Evolutionary conservation across 2,113 vertebrate genomes (phyloP).

Genomic region (Mesembrinibis cayennensis): DNA sequence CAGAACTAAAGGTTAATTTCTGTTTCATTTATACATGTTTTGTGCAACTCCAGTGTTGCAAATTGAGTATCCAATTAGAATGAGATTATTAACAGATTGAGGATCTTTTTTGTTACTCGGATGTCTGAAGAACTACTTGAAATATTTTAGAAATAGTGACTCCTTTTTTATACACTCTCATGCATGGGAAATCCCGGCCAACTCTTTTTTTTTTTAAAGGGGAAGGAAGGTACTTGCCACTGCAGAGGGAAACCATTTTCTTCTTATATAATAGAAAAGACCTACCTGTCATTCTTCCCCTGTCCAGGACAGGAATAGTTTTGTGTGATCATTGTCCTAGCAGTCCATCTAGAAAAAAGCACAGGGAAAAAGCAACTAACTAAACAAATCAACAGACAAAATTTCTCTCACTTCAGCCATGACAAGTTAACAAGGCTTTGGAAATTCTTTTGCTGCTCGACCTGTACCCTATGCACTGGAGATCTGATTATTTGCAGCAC

Average conservation of each 20-base stretch:
- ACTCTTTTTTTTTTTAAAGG: background rate
- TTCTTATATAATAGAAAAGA: background rate
- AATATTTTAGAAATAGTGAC: background rate
- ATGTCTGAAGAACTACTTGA: slow-evolving; percentile 36
- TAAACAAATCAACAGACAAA: background rate
- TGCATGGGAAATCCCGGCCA: background rate
- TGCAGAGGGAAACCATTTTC: background rate
- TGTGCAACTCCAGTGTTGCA: slow-evolving; percentile 57
- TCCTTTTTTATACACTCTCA: background rate
- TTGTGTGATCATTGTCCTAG: background rate
- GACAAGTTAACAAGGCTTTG: background rate
- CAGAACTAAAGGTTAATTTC: slow-evolving; percentile 75
- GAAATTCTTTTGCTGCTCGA: background rate
- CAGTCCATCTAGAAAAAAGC: background rate
- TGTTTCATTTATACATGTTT: slow-evolving; percentile 61
- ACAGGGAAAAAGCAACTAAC: background rate
- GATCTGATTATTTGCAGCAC: background rate
- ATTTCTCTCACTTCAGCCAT: background rate
- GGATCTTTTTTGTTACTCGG: slow-evolving; percentile 51
- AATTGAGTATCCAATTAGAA: slow-evolving; percentile 66
- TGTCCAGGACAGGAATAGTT: background rate
- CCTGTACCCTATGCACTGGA: background rate
- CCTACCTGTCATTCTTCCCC: background rate
- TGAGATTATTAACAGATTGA: slow-evolving; percentile 54
- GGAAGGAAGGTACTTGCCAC: background rate